Base-by-base conservation (phyloP, 2,888 invertebrate genomes). In the Schizotus pectinicornis region DNA sequence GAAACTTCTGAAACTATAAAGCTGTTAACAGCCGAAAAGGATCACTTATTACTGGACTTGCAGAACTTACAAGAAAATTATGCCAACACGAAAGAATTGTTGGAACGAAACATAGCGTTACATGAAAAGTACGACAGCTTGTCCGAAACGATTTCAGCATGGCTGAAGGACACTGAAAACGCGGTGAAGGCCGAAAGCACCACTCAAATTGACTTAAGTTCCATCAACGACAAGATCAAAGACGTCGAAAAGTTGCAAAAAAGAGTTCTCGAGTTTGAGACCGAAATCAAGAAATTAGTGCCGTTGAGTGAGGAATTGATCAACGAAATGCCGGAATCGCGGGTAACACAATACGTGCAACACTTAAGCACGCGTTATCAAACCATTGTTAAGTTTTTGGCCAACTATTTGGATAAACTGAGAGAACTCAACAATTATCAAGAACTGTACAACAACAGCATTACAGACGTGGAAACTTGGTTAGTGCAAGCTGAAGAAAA, bases 61-160 rank as follows among this genome's bases (percentile, higher is more conserved):
- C 85, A 89, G 13, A 85, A 86, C 0, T 77, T 95, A 2, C 86
- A 88, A 61, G 82, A 84, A 6, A 88, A 87, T 64, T 89, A 88
- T 67, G 81, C 82, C 31, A 85, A 87, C 69, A 91, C 92, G 2
- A 90, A 89, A 73, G 80, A 81, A 13, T 79, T 86, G 48, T 78
- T 94, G 0, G 85, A 88, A 67, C 85, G 87, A 64, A 89, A 91
- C 68, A 87, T 92, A 7, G 84, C 84, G 30, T 80, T 91, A 7
- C 94, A 94, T 90, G 87, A 89, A 67, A 86, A 89, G 63, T 95
- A 94, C 75, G 94, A 95, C 74, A 80, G 82, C 6, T 81, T 88
- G 12, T 87, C 90, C 49, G 94, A 94, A 68, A 85, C 85, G 59
- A 84, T 93, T 1, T 84, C 88, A 0, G 83, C 85, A 6, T 92